Evolutionary conservation across 2,888 invertebrate species (phyloP).

Genomic region (Gortyna flavago): DNA sequence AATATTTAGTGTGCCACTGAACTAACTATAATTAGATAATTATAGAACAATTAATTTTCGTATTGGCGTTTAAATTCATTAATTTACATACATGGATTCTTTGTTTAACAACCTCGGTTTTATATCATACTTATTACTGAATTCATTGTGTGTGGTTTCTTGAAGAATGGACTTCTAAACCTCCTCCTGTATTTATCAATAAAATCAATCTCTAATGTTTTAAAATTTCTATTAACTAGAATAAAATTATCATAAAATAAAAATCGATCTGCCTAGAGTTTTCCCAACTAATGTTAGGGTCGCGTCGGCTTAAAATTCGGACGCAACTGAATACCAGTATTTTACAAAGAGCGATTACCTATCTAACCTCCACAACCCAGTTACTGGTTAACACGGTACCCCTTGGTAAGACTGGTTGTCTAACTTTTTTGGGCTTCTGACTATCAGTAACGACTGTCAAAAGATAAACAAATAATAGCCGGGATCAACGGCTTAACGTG

Average conservation of each 20-base stretch:
- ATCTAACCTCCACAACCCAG: no score
- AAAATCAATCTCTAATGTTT: neutral
- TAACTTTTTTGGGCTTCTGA: neutral
- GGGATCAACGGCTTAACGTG: no score
- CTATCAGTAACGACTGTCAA: neutral
- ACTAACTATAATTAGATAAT: slow-evolving; percentile 58
- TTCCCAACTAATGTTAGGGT: neutral
- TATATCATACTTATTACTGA: slow-evolving; percentile 8
- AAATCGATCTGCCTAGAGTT: neutral
- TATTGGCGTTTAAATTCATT: slow-evolving; percentile 41
- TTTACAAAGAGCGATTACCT: no score
- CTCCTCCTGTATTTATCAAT: neutral
- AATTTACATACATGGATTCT: slow-evolving; percentile 53
- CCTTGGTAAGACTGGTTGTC: neutral
- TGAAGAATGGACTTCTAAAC: neutral
- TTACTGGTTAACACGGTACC: neutral
- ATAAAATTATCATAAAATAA: slow-evolving; percentile 2
- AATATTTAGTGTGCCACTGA: slow-evolving; percentile 58
- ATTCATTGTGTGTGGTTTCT: slow-evolving; percentile 1
- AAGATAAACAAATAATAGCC: no score
- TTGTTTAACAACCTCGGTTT: slow-evolving; percentile 53
- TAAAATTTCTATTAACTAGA: neutral
- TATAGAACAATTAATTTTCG: slow-evolving; percentile 55
- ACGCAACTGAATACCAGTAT: neutral
- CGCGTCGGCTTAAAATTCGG: neutral